These are phyloP conservation scores for Myopa tessellatipennis DNA, from an alignment of 2,888 invertebrate genomes.

Conservation along the genomic window DNA sequence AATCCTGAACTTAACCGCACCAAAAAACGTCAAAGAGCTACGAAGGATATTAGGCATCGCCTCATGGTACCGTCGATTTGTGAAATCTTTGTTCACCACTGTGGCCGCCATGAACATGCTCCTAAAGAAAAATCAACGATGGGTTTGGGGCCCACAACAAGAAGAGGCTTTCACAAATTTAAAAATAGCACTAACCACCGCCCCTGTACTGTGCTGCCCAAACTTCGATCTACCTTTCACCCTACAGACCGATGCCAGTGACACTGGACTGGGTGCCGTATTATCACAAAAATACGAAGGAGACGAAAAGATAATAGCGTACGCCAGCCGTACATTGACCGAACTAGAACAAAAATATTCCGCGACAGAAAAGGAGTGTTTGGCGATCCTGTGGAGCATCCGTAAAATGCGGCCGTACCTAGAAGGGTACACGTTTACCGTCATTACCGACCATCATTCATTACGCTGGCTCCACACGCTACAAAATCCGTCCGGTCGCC, in stretches of 20 bases:
- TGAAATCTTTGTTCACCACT: no score
- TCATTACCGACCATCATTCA: constrained; percentile 44
- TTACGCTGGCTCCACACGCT: constrained; percentile 39
- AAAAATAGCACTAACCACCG: constrained; percentile 28
- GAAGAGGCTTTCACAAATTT: background rate
- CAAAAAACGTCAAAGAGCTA: no score
- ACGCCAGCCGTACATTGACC: constrained; percentile 39
- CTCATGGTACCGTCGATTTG: no score
- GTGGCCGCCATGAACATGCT: no score
- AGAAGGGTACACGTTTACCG: background rate
- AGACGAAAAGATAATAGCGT: constrained; percentile 23
- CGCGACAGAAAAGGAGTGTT: no score
- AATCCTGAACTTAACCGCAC: no score
- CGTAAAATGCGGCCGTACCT: no score
- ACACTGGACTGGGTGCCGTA: background rate
- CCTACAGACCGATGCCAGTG: constrained; percentile 2
- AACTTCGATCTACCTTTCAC: constrained; percentile 30
- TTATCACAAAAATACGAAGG: constrained; percentile 17
- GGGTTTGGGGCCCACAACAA: background rate
- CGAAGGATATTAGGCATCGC: no score
- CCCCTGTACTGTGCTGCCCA: constrained; percentile 27
- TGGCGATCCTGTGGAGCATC: no score
- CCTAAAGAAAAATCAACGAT: no score
- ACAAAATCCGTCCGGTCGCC: constrained; percentile 37
- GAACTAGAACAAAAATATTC: background rate